Evolutionary conservation across 2,888 invertebrate species (phyloP).

Genomic region (Phengaris arion): DNA sequence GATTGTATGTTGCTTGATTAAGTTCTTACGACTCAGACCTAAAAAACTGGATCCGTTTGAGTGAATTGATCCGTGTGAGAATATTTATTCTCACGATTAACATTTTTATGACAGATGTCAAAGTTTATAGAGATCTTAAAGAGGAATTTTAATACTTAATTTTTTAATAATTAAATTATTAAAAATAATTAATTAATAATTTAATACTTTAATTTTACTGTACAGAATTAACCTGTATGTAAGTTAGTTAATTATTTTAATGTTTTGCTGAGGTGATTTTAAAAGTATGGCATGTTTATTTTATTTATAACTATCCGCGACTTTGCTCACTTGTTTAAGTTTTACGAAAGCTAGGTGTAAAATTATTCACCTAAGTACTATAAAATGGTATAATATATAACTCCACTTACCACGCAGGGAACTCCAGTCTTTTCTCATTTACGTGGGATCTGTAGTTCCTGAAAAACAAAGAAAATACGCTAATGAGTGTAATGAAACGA

Average conservation of each 20-base stretch:
- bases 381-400: not conserved
- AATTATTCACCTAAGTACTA: not conserved
- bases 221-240: constrained; percentile 3
- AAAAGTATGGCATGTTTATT: not conserved
- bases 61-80: too few species aligned
- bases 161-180: too few species aligned
- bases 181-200: too few species aligned
- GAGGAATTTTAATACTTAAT: too few species aligned
- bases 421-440: constrained; percentile 15
- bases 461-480: not conserved
- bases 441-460: not conserved
- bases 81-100: not conserved
- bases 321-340: not conserved
- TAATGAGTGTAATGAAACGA: too few species aligned
- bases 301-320: not conserved
- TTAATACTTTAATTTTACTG: not conserved
- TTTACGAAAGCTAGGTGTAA: too few species aligned
- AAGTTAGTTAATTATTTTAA: not conserved
- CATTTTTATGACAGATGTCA: not conserved
- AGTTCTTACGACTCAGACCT: not conserved
- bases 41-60: not conserved
- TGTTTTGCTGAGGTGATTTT: not conserved
- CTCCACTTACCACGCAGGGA: not conserved
- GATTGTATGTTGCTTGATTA: not conserved
- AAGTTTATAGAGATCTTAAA: not conserved